Base-by-base conservation (phyloP, 92 coral and sea anemone species). In the Pocillopora grandis region DNA sequence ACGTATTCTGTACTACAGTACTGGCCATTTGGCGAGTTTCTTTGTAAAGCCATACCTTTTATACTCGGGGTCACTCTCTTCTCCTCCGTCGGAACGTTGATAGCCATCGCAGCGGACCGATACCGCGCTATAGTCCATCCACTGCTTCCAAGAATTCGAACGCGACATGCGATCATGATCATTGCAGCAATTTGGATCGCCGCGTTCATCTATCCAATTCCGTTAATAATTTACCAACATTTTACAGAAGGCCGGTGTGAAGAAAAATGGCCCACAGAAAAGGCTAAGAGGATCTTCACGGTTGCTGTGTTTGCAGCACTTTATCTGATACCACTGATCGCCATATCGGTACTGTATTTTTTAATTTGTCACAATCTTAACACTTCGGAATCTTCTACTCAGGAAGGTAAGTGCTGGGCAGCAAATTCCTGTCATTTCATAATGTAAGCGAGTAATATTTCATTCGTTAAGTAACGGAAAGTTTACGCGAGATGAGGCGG, bases 121-220 rank as follows among this genome's bases (percentile, higher is more conserved):
- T 86, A 89, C 79, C 84, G 95, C 64, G 91, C 95, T 5, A 92
- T 94, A 60, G 98, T 94, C n/a, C 95, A 92, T 76, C 98, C 98
- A 16, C 79, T 92, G 37, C 92, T 83, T 20, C 90, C 90, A 66
- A 81, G 93, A 86, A 92, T 94, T 81, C 84, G 93, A n/a, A 92
- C 91, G 10, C 76, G 92, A 63, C 98, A 92, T 57, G 95, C 98
- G 15, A 85, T 92, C 74, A 79, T 81, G 67, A 84, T 92, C 55
- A 76, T 92, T 87, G 89, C 88, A 2, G 94, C 89, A 20, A 90
- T 94, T 57, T 94, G 98, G 98, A 72, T 83, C 12, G 80, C 84
- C 15, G 95, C 98, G 2, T 85, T 78, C 12, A 71, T 79, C 61
- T 71, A 80, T 36, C 92, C 98, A 7, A 88, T 83, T 35, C 98